phyloP scores from a whole-genome alignment of 1,140 invertebrate genomes.

The Drosophila oshimai region DNA sequence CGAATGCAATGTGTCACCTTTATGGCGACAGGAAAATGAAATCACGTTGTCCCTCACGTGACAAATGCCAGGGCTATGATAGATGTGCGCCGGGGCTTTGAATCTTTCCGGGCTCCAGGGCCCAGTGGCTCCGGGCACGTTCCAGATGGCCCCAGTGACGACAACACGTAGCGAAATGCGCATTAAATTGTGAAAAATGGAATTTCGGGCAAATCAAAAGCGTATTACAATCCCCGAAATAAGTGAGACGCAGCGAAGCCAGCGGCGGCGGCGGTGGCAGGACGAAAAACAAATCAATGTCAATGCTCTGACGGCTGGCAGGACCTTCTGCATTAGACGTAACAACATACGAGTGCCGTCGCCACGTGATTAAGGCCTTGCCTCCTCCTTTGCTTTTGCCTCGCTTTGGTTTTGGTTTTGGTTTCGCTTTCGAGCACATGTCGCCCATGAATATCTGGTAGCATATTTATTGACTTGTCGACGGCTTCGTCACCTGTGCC shows the following conservation, averaged over 20 bases:
- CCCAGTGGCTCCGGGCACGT: conserved; percentile 52
- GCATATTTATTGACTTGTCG: conserved; percentile 79
- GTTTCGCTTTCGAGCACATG: conserved; percentile 11
- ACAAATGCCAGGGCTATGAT: conserved; percentile 73
- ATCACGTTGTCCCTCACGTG: conserved; percentile 79
- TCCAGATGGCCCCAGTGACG: conserved; percentile 64
- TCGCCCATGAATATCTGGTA: conserved; percentile 63
- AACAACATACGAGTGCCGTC: conserved; percentile 45
- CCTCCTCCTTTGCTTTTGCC: conserved; percentile 1
- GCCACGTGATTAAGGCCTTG: conserved; percentile 57
- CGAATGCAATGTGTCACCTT: conserved; percentile 78
- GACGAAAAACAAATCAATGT: conserved; percentile 71
- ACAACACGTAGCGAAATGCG: conserved; percentile 78
- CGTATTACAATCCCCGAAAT: conserved; percentile 67
- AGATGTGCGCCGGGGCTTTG: conserved; percentile 38
- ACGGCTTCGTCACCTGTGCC: conserved; percentile 32
- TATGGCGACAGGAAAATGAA: conserved; percentile 81
- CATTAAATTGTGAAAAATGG: conserved; percentile 81
- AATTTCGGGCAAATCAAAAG: conserved; percentile 78
- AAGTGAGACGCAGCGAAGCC: conserved; percentile 58
- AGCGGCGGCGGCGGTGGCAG: conserved; percentile 19
- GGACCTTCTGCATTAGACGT: conserved; percentile 13
- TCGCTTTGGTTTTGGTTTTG: neutral
- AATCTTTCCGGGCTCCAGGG: conserved; percentile 3
- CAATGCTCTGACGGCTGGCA: conserved; percentile 52